Evolutionary conservation across 2,888 invertebrate species (phyloP), one percentile per base, ranked within the genome.

Genomic region (Netelia inedita): DNA sequence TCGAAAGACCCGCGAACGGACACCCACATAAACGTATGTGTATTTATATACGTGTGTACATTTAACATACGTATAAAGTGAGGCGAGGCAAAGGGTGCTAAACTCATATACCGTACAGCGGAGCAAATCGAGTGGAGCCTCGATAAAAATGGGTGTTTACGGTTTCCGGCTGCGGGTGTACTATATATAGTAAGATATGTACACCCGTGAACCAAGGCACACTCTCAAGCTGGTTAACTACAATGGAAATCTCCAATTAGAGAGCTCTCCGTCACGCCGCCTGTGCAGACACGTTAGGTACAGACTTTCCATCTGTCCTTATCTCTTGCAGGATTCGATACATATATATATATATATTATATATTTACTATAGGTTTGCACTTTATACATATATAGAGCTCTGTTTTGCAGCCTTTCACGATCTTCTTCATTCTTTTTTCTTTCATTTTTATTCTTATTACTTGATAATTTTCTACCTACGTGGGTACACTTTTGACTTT

Each of bases 161-260:
- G 85, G 79, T 85, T 85, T 85, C 85, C 79, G 74, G 82, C 61
- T 82, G 66, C 85, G 63, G 81, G 72, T 78, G 80, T 53, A n/a
- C 59, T 63, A 68, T 71, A 74, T 65, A 82, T 74, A 79, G 66
- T 65, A 28, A 50, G 53, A 53, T 28, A 72, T 72, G 46, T 68
- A 75, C 43, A 75, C 75, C 55, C n/a, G 59, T 59, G 50, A 41
- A n/a, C 61, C 78, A 69, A 14, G 55, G 61, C 65, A 71, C 55
- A 73, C 75, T 80, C 79, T 80, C 53, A 71, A 80, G 78, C 80
- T 82, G 81, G 84, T 86, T 87, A 87, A 87, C 86, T 85, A 87
- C 87, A 86, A 87, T 87, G 79, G 85, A 86, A 86, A 87, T 87
- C 85, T 87, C 85, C 87, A 87, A 87, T 87, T 87, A 87, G 85